These are phyloP conservation scores for Melitaea athalia DNA, from an alignment of 2,888 invertebrate genomes.

Conservation along the genomic window DNA sequence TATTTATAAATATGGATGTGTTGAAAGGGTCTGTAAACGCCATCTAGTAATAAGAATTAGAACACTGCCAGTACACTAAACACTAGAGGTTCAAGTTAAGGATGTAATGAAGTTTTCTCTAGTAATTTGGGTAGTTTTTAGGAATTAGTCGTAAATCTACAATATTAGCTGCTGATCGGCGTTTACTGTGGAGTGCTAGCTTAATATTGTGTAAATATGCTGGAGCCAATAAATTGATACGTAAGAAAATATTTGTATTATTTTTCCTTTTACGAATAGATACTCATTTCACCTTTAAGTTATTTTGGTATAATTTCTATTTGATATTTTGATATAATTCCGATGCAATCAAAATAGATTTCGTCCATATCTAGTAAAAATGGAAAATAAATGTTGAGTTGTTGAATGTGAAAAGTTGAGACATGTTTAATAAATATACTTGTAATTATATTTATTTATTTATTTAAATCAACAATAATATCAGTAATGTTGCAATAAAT, in stretches of 20 bases:
- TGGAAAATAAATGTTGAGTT: too few relatives aligned
- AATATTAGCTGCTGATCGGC: slow-evolving; percentile 35
- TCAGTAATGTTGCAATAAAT: too few relatives aligned
- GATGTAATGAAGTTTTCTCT: too few relatives aligned
- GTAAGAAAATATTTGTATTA: slow-evolving; percentile 46
- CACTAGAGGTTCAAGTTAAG: not conserved
- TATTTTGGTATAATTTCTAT: not conserved
- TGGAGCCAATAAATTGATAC: slow-evolving; percentile 65
- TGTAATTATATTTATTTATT: too few relatives aligned
- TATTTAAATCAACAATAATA: too few relatives aligned
- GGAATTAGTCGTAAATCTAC: slow-evolving; percentile 21
- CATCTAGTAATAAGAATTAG: slow-evolving; percentile 6
- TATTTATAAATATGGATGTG: slow-evolving; percentile 19
- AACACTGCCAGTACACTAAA: slow-evolving; percentile 35
- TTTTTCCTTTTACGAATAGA: not conserved
- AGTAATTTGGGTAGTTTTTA: not conserved
- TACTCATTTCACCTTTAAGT: not conserved
- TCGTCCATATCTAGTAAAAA: too few relatives aligned
- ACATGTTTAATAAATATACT: too few relatives aligned
- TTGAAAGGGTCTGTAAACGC: slow-evolving; percentile 20
- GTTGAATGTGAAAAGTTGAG: too few relatives aligned
- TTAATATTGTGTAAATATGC: slow-evolving; percentile 64
- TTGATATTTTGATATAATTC: too few relatives aligned
- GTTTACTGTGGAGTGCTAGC: slow-evolving; percentile 49
- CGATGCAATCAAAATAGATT: too few relatives aligned